Evolutionary conservation across 1,140 invertebrate genomes (phyloP).

Genomic region (Heliconius himera): DNA sequence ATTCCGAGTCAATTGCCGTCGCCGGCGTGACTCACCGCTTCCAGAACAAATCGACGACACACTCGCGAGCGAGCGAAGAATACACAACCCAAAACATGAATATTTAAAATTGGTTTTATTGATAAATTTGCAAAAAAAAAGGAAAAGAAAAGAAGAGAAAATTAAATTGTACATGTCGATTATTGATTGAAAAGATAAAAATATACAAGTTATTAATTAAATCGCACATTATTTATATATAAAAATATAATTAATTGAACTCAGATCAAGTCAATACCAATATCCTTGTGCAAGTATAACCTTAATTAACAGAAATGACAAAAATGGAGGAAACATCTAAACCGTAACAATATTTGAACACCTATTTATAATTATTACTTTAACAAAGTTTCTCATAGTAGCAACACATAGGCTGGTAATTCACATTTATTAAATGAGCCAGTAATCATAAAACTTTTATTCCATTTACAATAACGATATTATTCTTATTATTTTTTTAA

Average conservation of each 20-base stretch:
- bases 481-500: slow-evolving; percentile 64
- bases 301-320: slow-evolving; percentile 74
- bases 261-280: slow-evolving; percentile 80
- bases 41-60: slow-evolving; percentile 21
- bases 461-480: slow-evolving; percentile 77
- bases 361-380: slow-evolving; percentile 76
- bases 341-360: slow-evolving; percentile 80
- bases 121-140: slow-evolving; percentile 79
- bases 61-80: slow-evolving; percentile 41
- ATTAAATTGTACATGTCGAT: slow-evolving; percentile 79
- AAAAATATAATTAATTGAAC: slow-evolving; percentile 55
- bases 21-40: slow-evolving; percentile 57
- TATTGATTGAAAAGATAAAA: slow-evolving; percentile 80
- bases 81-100: slow-evolving; percentile 61
- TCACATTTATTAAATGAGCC: slow-evolving; percentile 72
- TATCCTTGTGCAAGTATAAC: slow-evolving; percentile 78
- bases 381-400: slow-evolving; percentile 75
- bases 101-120: slow-evolving; percentile 81
- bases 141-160: slow-evolving; percentile 65
- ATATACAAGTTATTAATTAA: slow-evolving; percentile 78
- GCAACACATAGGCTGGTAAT: slow-evolving; percentile 74
- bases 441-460: slow-evolving; percentile 74
- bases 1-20: slow-evolving; percentile 68
- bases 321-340: slow-evolving; percentile 75
- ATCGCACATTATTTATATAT: slow-evolving; percentile 76